Evolutionary conservation across 2,113 vertebrate genomes (phyloP).

Genomic region (Eurystomus gularis): DNA sequence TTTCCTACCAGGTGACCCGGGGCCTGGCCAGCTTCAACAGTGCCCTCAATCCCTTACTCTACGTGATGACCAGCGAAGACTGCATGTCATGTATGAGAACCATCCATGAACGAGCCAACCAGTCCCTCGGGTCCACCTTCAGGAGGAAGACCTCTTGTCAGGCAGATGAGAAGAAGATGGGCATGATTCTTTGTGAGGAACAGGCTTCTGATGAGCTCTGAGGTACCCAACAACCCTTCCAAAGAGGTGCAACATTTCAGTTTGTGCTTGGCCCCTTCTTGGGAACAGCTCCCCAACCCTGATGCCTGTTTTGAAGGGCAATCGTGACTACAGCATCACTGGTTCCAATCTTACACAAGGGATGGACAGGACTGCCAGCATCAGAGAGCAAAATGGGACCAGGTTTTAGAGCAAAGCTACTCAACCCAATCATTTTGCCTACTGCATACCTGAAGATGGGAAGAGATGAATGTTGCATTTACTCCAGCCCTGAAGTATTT

Average conservation of each 20-base stretch:
- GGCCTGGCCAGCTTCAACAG: slow-evolving; percentile 82
- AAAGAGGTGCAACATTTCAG: neutral
- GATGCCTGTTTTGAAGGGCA: neutral
- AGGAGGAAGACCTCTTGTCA: neutral
- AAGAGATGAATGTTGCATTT: rapidly evolving
- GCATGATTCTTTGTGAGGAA: neutral
- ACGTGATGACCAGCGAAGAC: slow-evolving; percentile 66
- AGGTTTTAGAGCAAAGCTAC: neutral
- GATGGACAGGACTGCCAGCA: neutral
- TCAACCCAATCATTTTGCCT: neutral
- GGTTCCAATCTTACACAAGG: neutral
- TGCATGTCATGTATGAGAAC: slow-evolving; percentile 34
- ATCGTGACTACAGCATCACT: neutral
- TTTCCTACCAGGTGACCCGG: slow-evolving; percentile 77
- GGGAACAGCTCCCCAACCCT: neutral
- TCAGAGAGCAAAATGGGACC: neutral
- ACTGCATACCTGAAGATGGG: rapidly evolving
- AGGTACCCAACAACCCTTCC: neutral
- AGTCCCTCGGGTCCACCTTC: neutral
- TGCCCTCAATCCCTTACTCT: slow-evolving; percentile 81
- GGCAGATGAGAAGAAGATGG: neutral
- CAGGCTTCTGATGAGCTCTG: slow-evolving; percentile 29
- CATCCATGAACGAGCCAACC: neutral
- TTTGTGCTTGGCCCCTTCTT: neutral
- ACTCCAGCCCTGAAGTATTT: neutral